Base-by-base conservation (phyloP, 2,113 vertebrate genomes). In the Platichthys flesus region DNA sequence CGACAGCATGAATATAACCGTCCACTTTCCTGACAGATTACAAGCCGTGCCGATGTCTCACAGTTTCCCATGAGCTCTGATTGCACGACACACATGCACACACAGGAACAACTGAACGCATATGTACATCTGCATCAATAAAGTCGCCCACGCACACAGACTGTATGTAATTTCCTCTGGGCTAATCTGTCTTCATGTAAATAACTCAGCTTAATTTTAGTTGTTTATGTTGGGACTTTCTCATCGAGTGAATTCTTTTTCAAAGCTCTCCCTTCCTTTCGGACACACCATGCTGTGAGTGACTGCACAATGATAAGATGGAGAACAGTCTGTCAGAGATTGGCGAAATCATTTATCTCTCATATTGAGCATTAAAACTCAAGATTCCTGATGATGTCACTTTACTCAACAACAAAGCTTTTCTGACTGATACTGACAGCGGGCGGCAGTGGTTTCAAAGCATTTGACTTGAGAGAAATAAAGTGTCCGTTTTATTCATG, bases 61-160 rank as follows among this genome's bases (percentile, higher is more conserved):
- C 4, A 74, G 62, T 87, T 90, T 91, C 90, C 88, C 90, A 90
- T 85, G 87, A 83, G 54, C 77, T 82, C 37, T 20, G 12, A 60
- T 56, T 77, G 55, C 67, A 47, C 24, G 69, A 54, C 28, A 52
- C 55, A 52, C 64, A 76, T 63, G 66, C 55, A 54, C 54, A 58
- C 68, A 63, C 63, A 74, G 55, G 21, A 79, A 76, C 68, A 40
- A 26, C n/a, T 57, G 56, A 67, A 64, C 58, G 67, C 24, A 42
- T 13, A 61, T 31, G 8, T 58, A 73, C 63, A 63, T 71, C 42
- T 15, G 9, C 69, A 63, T 51, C 45, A 57, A 40, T 73, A 52
- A 59, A 56, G 40, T 47, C 59, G 35, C 60, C 21, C 35, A 31
- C 58, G 70, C 16, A 73, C 5, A 0, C 21, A 35, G 70, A 37